Percentiles rank a stretch among this genome's conserved stretches.
These are phyloP conservation scores for Bombycilla garrulus DNA, from an alignment of 2,113 vertebrate species.

Conservation along the genomic window DNA sequence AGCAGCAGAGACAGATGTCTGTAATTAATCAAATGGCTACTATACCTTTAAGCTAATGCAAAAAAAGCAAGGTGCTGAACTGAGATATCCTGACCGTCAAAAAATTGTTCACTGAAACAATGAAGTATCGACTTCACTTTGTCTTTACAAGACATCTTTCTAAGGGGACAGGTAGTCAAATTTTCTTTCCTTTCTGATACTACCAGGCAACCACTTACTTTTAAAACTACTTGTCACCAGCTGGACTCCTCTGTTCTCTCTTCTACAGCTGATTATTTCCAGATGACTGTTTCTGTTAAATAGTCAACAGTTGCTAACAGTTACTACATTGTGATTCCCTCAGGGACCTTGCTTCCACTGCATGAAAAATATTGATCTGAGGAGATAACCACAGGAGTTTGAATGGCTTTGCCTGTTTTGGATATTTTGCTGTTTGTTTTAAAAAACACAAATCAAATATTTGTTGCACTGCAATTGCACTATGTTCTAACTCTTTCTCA, in stretches of 20 bases:
- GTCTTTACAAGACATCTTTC: background rate
- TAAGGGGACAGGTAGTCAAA: background rate
- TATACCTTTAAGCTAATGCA: background rate
- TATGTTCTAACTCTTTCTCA: background rate
- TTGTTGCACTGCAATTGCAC: background rate
- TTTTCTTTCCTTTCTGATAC: background rate
- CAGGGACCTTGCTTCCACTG: background rate
- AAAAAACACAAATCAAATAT: background rate
- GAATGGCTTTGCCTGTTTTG: background rate
- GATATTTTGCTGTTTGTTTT: background rate
- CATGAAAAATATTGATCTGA: background rate
- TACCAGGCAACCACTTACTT: background rate
- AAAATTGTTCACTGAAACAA: background rate
- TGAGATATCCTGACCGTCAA: background rate
- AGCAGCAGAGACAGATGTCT: background rate
- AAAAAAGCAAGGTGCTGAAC: background rate
- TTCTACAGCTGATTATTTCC: background rate
- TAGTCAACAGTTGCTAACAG: background rate
- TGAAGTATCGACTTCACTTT: background rate
- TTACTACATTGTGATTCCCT: background rate
- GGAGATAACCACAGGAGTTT: background rate
- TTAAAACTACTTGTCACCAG: background rate
- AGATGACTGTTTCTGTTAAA: conserved; percentile 4
- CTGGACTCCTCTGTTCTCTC: background rate
- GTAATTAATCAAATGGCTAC: background rate